These are phyloP conservation scores for Propsilocerus akamusi DNA, from an alignment of 1,140 invertebrate species.

Conservation along the genomic window DNA sequence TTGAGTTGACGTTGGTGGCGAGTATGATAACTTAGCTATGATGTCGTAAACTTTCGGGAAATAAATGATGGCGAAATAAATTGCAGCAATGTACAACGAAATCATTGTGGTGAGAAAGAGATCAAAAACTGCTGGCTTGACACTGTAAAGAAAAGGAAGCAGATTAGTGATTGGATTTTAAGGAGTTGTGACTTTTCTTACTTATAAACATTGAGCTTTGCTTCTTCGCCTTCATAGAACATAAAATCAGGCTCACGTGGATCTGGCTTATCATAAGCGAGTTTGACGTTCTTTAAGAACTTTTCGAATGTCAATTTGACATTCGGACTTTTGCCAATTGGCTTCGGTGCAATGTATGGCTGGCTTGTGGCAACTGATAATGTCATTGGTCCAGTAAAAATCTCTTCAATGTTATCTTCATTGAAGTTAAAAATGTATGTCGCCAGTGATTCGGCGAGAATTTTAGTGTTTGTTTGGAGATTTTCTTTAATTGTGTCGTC, in stretches of 20 bases:
- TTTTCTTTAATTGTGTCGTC: conserved; percentile 11
- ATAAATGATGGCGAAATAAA: conserved; percentile 68
- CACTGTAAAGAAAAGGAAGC: conserved; percentile 39
- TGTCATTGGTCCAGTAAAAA: conserved; percentile 14
- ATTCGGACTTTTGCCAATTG: conserved; percentile 19
- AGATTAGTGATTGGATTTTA: conserved; percentile 6
- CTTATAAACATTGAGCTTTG: conserved; percentile 75
- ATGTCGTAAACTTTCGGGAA: conserved; percentile 37
- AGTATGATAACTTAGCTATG: conserved; percentile 23
- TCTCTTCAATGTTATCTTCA: conserved; percentile 9
- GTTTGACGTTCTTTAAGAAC: conserved; percentile 55
- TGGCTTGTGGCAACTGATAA: conserved; percentile 6
- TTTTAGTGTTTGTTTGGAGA: conserved; percentile 38
- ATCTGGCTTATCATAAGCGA: conserved; percentile 48
- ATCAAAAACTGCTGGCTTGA: conserved; percentile 95
- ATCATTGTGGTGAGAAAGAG: conserved; percentile 79
- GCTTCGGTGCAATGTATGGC: conserved; percentile 18
- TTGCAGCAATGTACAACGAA: conserved; percentile 53
- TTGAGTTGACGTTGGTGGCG: background rate
- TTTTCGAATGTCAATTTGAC: conserved; percentile 51
- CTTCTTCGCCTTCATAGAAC: conserved; percentile 67
- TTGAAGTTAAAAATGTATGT: conserved; percentile 65
- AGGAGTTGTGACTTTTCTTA: conserved; percentile 24
- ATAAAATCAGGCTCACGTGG: conserved; percentile 84
- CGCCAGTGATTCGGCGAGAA: conserved; percentile 68